These are phyloP conservation scores for Acanthococcus lagerstroemiae DNA, from an alignment of 2,888 invertebrate genomes.

Conservation along the genomic window DNA sequence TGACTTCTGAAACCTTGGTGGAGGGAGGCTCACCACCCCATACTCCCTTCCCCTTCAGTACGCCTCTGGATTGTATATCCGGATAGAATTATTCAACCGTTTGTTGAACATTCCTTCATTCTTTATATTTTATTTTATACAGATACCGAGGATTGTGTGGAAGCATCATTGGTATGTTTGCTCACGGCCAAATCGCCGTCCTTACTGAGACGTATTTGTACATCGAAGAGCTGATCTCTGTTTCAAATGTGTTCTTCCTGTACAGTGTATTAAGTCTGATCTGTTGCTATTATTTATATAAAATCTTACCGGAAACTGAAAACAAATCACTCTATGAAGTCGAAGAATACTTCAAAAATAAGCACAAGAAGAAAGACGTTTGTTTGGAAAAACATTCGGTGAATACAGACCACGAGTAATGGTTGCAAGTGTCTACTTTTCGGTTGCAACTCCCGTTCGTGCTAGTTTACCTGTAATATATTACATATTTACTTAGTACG, in stretches of 20 bases:
- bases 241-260: neutral
- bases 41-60: no score
- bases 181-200: neutral
- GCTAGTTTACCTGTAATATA: neutral
- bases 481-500: neutral
- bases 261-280: conserved; percentile 5
- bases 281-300: conserved; percentile 1
- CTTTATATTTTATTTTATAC: neutral
- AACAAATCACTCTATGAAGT: conserved; percentile 8
- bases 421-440: no score
- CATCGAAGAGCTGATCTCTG: neutral
- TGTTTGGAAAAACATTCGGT: no score
- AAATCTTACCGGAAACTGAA: conserved; percentile 7
- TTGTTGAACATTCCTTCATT: no score
- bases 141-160: conserved; percentile 4
- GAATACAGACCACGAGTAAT: no score
- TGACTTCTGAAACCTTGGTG: no score
- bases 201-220: conserved; percentile 2
- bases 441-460: no score
- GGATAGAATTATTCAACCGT: no score
- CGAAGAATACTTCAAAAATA: conserved; percentile 9
- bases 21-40: no score
- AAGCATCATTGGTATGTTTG: conserved; percentile 4
- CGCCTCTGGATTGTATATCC: no score
- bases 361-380: neutral